Percentiles rank a stretch among this genome's conserved stretches.
phyloP scores from a whole-genome alignment of 2,113 vertebrate species.

The Laterallus jamaicensis region DNA sequence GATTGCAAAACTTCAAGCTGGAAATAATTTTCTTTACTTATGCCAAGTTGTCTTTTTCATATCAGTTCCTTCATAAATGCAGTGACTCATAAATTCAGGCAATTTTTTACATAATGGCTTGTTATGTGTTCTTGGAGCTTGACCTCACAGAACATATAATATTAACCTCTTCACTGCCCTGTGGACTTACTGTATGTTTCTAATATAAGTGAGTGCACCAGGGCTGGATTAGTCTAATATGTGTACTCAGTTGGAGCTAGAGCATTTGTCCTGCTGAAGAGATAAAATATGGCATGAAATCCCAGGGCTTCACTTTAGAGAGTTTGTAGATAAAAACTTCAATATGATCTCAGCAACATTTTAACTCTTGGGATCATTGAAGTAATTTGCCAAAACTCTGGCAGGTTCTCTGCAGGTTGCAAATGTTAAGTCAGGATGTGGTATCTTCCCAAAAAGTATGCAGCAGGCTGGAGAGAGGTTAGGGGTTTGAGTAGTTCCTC shows the following conservation, averaged over 20 bases:
- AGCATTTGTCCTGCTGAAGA: neutral
- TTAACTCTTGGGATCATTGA: neutral
- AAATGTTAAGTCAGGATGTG: neutral
- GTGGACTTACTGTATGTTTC: neutral
- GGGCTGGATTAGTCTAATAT: neutral
- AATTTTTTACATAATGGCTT: constrained; percentile 63
- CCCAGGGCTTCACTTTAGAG: neutral
- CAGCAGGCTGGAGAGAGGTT: neutral
- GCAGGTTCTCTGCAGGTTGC: neutral
- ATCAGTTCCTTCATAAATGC: constrained; percentile 60
- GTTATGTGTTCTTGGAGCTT: constrained; percentile 62
- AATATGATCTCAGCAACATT: neutral
- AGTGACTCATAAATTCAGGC: constrained; percentile 68
- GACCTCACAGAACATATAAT: constrained; percentile 16
- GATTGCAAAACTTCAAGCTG: constrained; percentile 48
- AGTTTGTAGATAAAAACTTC: neutral
- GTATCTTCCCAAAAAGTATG: neutral
- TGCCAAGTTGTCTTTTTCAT: constrained; percentile 65
- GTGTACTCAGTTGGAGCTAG: neutral
- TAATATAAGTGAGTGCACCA: neutral
- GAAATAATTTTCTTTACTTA: constrained; percentile 49
- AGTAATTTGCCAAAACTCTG: neutral
- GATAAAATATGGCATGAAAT: neutral
- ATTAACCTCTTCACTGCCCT: constrained; percentile 50
- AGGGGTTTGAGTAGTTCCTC: neutral